Evolutionary conservation across 2,888 invertebrate genomes (phyloP).

Genomic region (Coelogynopora nodosa): DNA sequence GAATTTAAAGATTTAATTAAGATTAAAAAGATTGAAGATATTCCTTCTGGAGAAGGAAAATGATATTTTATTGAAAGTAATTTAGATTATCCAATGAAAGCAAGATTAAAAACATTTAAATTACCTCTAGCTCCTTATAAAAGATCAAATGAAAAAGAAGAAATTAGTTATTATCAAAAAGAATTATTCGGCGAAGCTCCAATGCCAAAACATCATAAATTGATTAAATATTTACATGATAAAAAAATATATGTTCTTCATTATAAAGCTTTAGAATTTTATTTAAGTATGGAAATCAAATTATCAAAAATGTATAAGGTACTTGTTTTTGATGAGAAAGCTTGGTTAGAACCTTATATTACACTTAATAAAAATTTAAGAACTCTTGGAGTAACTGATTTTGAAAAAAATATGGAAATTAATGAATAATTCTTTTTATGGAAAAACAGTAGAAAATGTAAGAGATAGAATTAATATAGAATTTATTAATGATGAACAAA

Average conservation of each 20-base stretch:
- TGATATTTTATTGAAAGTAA: no score
- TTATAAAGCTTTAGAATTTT: background rate
- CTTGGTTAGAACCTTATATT: background rate
- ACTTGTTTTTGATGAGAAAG: background rate
- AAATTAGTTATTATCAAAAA: background rate
- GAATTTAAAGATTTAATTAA: background rate
- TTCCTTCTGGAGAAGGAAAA: background rate
- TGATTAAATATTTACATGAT: background rate
- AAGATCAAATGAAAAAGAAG: no score
- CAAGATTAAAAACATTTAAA: background rate
- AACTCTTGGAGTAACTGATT: background rate
- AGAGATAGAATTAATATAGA: background rate
- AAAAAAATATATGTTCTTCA: background rate
- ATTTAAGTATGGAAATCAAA: background rate
- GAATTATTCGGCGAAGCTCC: no score
- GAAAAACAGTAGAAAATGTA: background rate
- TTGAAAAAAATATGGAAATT: background rate
- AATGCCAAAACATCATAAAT: no score
- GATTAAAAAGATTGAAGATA: background rate
- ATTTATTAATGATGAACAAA: background rate
- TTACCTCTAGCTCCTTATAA: background rate
- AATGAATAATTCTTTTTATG: background rate
- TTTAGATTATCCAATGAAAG: background rate
- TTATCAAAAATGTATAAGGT: background rate
- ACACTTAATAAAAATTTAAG: background rate